Percentiles rank a stretch among this genome's conserved stretches.
These are phyloP conservation scores for Propithecus perrieri DNA, from an alignment of 2,797 vertebrate species.

Conservation along the genomic window DNA sequence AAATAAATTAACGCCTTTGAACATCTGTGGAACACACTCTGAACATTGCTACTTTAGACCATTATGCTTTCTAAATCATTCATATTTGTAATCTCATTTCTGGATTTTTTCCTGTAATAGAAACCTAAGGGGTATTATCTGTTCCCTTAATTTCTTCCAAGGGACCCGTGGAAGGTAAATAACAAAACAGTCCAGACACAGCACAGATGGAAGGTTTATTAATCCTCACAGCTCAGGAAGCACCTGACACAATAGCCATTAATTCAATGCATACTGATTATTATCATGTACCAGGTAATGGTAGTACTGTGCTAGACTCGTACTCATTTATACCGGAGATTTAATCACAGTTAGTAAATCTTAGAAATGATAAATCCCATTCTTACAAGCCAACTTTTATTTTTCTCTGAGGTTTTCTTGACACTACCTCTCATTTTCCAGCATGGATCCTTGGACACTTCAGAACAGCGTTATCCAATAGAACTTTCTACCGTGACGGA, in stretches of 20 bases:
- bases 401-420: not conserved
- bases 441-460: not conserved
- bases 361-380: not conserved
- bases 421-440: not conserved
- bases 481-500: not conserved
- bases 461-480: not conserved
- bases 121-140: not conserved
- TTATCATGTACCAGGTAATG: not conserved
- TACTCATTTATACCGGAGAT: not conserved
- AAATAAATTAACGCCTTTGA: not conserved
- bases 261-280: not conserved
- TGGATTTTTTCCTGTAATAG: not conserved
- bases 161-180: not conserved
- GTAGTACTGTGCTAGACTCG: not conserved
- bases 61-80: not conserved
- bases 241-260: not conserved
- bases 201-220: not conserved
- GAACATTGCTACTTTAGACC: not conserved
- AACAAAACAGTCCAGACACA: not conserved
- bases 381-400: not conserved
- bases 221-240: not conserved
- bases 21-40: not conserved
- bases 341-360: not conserved
- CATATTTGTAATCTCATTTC: constrained; percentile 2
- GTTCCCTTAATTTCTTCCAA: constrained; percentile 13